Percentiles rank a stretch among this genome's conserved stretches.
Evolutionary conservation across 2,113 vertebrate species (phyloP).

Genomic region (Sinocyclocheilus maitianheensis): DNA sequence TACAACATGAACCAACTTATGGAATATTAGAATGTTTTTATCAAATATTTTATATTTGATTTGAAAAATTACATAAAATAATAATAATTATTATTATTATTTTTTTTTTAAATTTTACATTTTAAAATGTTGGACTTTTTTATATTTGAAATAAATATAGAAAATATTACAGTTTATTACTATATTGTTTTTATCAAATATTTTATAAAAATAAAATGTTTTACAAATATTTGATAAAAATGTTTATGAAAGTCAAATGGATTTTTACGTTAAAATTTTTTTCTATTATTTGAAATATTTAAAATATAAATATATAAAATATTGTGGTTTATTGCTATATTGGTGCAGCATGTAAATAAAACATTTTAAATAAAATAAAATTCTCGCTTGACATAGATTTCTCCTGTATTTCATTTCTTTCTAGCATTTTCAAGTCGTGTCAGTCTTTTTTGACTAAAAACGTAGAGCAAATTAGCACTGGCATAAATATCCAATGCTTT

Average conservation of each 20-base stretch:
- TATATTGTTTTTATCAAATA: not conserved
- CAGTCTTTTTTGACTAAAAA: not conserved
- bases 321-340: not conserved
- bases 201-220: not conserved
- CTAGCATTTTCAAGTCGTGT: not conserved
- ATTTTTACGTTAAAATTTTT: not conserved
- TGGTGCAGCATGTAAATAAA: not conserved
- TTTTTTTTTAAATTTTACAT: too few species aligned
- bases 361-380: not conserved
- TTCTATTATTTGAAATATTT: not conserved
- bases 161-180: too few species aligned
- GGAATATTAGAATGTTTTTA: too few species aligned
- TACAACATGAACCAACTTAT: too few species aligned
- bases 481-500: not conserved
- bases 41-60: too few species aligned
- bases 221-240: not conserved
- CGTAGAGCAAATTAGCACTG: not conserved
- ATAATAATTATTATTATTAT: too few species aligned
- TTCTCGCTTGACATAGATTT: not conserved
- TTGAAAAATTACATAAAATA: too few species aligned
- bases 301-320: not conserved
- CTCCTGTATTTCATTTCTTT: not conserved
- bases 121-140: too few species aligned
- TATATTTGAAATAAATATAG: too few species aligned
- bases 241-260: not conserved